Evolutionary conservation across 2,113 vertebrate genomes (phyloP).

Genomic region (Gallinago jamesoni): DNA sequence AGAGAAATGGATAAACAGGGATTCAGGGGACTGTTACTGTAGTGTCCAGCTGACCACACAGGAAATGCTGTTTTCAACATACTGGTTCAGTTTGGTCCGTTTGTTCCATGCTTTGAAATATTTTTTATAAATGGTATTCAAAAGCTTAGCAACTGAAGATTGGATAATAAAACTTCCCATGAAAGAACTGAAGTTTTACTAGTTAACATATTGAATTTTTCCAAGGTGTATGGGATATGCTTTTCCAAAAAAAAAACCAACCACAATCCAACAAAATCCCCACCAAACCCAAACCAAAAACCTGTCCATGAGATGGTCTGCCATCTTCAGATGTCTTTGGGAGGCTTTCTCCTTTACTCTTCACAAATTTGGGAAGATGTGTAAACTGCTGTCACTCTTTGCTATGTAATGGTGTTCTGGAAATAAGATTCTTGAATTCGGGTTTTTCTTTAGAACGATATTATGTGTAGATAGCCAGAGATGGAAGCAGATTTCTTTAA

Average conservation of each 20-base stretch:
- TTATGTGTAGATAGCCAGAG: not conserved
- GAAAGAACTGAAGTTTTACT: not conserved
- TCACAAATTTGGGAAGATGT: not conserved
- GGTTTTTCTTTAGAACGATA: not conserved
- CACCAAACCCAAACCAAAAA: too few species aligned
- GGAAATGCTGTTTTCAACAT: not conserved
- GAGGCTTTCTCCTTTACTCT: not conserved
- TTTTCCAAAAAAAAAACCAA: too few species aligned
- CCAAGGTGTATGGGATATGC: not conserved
- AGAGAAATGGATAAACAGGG: not conserved
- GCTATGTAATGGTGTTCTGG: not conserved
- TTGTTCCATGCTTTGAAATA: not conserved
- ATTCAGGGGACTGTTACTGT: fast-evolving
- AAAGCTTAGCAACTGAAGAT: not conserved
- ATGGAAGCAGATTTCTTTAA: not conserved
- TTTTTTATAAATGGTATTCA: not conserved
- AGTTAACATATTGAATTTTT: not conserved
- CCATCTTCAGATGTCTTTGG: not conserved
- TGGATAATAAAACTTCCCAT: not conserved
- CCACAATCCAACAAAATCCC: not conserved
- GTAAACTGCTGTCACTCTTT: not conserved
- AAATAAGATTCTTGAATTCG: not conserved
- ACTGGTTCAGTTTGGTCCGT: not conserved
- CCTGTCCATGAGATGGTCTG: not conserved
- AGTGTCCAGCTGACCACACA: fast-evolving